Evolutionary conservation across 1,140 invertebrate species (phyloP), one percentile per base, ranked within the genome.

Genomic region (Prorops nasuta): DNA sequence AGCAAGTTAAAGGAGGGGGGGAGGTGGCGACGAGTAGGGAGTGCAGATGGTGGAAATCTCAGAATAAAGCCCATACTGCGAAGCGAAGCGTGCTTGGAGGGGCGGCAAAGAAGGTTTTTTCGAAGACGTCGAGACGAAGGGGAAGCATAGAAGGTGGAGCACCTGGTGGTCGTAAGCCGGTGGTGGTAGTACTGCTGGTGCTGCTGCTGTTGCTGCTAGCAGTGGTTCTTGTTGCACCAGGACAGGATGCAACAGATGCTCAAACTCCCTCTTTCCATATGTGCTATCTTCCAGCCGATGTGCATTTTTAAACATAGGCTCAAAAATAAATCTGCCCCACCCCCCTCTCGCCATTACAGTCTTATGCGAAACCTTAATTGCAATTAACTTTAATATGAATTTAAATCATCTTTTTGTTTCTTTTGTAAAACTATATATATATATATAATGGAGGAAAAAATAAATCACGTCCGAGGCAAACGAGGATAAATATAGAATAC

Each of bases 31-130:
- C 24, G 55, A 54, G 61, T 58, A 45, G 54, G 49, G 54, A 35
- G 58, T 66, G 72, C 71, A 73, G 72, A 73, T 71, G 69, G 66
- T 72, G 69, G 60, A 77, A 77, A 77, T 75, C 74, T 75, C 72
- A 55, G 69, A 65, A 66, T 61, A 56, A 68, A 57, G 60, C 53
- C 49, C 38, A 44, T n/a, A n/a, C n/a, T n/a, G n/a, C n/a, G n/a
- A n/a, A n/a, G n/a, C n/a, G 24, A 10, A 28, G 24, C 24, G 4
- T 10, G 24, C 10, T 4, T 28, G 34, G 16, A 39, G 41, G 28
- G 39, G 32, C 17, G 35, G 52, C 41, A 42, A 50, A 37, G 47
- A 48, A 49, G 52, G 49, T 58, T 72, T 61, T 62, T 64, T 67
- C 45, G 50, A 63, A 66, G 56, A 64, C 49, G 52, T 49, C 56